Base-by-base conservation (phyloP, 2,888 invertebrate species). In the Drosophila algonquin region DNA sequence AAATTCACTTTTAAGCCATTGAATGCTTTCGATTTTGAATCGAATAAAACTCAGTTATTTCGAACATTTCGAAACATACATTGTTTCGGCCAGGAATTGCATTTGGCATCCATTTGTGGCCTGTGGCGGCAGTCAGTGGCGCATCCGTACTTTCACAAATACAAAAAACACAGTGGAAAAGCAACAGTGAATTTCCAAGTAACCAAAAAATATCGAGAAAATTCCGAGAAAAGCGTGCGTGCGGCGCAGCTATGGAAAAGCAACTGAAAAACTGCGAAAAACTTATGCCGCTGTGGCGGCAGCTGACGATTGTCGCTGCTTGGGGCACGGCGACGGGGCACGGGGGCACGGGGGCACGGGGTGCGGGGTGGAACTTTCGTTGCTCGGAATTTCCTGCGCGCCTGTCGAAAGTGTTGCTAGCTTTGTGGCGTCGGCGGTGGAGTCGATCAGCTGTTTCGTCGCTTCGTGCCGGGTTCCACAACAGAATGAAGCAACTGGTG, bases 211-310 rank as follows among this genome's bases (percentile, higher is more conserved):
- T 32, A 27, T 45, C 46, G 54, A 45, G 54, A 45, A 54, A 73
- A 55, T 73, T 70, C 74, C 83, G 88, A 67, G 76, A 77, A 73
- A 87, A 40, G 40, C 85, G 89, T 86, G 87, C 81, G 80, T 81
- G 78, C 89, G 75, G 64, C 80, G 65, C 87, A 81, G 80, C 76
- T 77, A 87, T 87, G 64, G 63, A 84, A 80, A 81, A 71, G 76
- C 77, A 87, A 86, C 89, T 86, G 89, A 89, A 81, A 59, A 64
- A 56, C 61, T 69, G 65, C 62, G 80, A 48, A 52, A 55, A 60
- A 47, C 30, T 14, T 18, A 32, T 54, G 60, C 63, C 55, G 56
- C 62, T 30, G 30, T 8, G 40, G 62, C 70, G 59, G 48, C 63
- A 60, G 60, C 64, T 52, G 65, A 45, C 46, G 50, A 60, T 46